These are phyloP conservation scores for Ambastaia sidthimunki DNA, from an alignment of 2,797 vertebrate genomes.

Conservation along the genomic window DNA sequence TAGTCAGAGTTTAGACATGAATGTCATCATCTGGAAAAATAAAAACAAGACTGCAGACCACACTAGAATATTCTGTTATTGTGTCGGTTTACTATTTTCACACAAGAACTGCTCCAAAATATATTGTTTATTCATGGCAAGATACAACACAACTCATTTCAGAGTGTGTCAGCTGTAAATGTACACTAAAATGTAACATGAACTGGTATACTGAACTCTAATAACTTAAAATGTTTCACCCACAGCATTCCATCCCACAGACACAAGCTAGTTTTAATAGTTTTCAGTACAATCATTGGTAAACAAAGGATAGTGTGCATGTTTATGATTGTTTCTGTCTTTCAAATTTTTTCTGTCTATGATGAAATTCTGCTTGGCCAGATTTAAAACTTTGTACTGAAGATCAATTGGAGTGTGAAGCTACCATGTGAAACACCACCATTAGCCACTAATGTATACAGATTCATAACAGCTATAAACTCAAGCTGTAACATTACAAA, in stretches of 20 bases:
- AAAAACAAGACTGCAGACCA: background rate
- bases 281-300: background rate
- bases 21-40: too few species aligned
- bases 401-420: slow-evolving; percentile 9
- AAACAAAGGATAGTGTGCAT: background rate
- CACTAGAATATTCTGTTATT: background rate
- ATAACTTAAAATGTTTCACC: slow-evolving; percentile 21
- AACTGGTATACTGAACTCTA: background rate
- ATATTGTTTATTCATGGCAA: slow-evolving; percentile 27
- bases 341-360: background rate
- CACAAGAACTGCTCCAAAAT: slow-evolving; percentile 20
- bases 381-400: background rate
- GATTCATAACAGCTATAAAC: background rate
- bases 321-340: background rate
- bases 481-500: background rate
- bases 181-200: slow-evolving; percentile 8
- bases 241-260: background rate
- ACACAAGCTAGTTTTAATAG: slow-evolving; percentile 6
- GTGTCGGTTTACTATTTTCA: background rate
- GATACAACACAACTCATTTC: slow-evolving; percentile 3
- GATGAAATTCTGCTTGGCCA: background rate
- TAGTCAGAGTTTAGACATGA: too few species aligned
- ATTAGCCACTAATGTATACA: background rate
- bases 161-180: slow-evolving; percentile 18
- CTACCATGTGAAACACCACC: slow-evolving; percentile 7